These are phyloP conservation scores for Dicerorhinus sumatrensis DNA, from an alignment of 2,113 vertebrate species.

Conservation along the genomic window DNA sequence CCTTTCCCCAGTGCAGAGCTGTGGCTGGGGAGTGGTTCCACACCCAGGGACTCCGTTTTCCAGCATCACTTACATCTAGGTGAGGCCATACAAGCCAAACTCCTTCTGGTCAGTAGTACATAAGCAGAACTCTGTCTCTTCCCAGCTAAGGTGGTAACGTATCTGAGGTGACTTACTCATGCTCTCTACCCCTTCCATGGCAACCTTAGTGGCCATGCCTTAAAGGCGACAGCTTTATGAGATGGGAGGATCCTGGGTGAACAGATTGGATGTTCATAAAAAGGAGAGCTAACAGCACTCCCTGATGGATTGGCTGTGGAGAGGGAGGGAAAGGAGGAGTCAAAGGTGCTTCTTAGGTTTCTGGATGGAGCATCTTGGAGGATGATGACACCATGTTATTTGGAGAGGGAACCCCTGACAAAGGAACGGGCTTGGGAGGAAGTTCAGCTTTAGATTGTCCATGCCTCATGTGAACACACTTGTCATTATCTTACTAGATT, in stretches of 20 bases:
- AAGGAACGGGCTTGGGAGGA: background rate
- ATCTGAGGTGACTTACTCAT: background rate
- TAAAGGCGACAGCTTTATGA: background rate
- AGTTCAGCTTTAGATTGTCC: background rate
- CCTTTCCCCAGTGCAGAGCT: background rate
- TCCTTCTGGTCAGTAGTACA: background rate
- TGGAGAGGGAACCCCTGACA: background rate
- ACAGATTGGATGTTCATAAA: background rate
- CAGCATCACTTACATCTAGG: background rate
- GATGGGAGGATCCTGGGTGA: background rate
- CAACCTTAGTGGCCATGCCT: background rate
- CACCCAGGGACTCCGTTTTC: background rate
- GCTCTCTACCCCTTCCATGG: background rate
- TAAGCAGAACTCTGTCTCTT: background rate
- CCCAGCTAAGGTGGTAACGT: background rate
- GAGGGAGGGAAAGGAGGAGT: background rate
- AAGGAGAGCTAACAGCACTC: background rate
- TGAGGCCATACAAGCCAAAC: background rate
- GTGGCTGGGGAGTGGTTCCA: background rate
- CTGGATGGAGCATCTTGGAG: background rate
- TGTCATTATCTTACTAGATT: background rate
- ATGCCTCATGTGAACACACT: background rate
- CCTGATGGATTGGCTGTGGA: background rate
- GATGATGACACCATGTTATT: background rate
- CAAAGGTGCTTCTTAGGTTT: background rate